These are phyloP conservation scores for Florisuga fusca DNA, from an alignment of 2,797 vertebrate genomes.

Conservation along the genomic window DNA sequence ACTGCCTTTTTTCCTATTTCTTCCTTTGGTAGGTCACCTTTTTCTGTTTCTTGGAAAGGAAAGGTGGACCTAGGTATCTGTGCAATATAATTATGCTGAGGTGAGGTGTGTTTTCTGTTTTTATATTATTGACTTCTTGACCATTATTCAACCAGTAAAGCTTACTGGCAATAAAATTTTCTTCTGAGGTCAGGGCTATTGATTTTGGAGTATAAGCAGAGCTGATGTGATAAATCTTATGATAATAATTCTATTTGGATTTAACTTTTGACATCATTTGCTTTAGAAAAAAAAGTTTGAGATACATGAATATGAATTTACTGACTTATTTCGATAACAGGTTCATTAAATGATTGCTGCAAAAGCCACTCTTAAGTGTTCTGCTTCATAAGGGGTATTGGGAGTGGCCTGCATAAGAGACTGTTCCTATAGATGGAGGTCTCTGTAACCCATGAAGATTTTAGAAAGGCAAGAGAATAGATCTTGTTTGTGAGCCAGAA, in stretches of 20 bases:
- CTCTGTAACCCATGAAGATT: neutral
- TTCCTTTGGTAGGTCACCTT: neutral
- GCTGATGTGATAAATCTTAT: neutral
- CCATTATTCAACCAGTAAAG: conserved; percentile 15
- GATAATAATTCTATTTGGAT: neutral
- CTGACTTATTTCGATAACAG: neutral
- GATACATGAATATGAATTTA: neutral
- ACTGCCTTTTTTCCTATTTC: neutral
- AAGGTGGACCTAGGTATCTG: neutral
- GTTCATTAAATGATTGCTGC: neutral
- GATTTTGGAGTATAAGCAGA: conserved; percentile 28
- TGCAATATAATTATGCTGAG: neutral
- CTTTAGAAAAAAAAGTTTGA: neutral
- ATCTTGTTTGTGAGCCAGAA: neutral
- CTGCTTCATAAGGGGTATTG: neutral
- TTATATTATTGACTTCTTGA: conserved; percentile 20
- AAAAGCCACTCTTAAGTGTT: conserved; percentile 8
- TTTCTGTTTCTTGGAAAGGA: conserved; percentile 15
- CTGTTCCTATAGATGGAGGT: neutral
- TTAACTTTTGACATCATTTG: neutral
- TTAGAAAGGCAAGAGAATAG: neutral
- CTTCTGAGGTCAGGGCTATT: conserved; percentile 8
- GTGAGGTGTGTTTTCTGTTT: conserved; percentile 18
- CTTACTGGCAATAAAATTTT: conserved; percentile 39
- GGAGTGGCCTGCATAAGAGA: neutral